Evolutionary conservation across 1,140 invertebrate genomes (phyloP).

Genomic region (Physella acuta): DNA sequence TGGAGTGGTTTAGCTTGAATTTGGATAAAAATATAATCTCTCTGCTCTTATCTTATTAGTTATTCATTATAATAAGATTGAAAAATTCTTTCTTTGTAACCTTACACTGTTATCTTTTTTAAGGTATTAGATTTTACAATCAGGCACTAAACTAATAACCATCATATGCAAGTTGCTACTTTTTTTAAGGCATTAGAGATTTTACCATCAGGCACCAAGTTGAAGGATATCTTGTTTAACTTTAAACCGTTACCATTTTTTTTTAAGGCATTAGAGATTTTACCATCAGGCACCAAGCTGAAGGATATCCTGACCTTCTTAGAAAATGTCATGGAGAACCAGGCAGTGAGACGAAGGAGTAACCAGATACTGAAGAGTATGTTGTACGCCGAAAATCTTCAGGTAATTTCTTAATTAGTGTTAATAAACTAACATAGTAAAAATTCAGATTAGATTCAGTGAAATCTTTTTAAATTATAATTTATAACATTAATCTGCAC

Average conservation of each 20-base stretch:
- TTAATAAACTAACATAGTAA: not conserved
- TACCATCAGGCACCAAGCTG: constrained; percentile 77
- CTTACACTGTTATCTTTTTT: too few species aligned
- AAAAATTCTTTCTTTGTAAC: too few species aligned
- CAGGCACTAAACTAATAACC: too few species aligned
- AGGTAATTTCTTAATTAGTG: constrained; percentile 68
- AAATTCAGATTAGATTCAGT: not conserved
- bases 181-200: constrained; percentile 68
- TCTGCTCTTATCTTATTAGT: too few species aligned
- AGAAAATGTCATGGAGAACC: constrained; percentile 74
- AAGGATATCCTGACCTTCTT: constrained; percentile 75
- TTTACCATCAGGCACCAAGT: constrained; percentile 75
- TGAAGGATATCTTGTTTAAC: constrained; percentile 68
- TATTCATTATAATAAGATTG: too few species aligned
- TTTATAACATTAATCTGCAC: too few species aligned
- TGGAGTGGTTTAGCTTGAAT: too few species aligned
- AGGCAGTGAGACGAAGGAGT: constrained; percentile 71
- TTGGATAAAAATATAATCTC: too few species aligned
- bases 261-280: constrained; percentile 69
- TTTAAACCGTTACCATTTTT: not conserved
- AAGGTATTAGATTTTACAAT: too few species aligned
- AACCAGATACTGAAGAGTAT: constrained; percentile 80
- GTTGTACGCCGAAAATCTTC: constrained; percentile 78
- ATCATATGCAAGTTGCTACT: not conserved
- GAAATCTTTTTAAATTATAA: too few species aligned